Conservation (phyloP, 1,140 invertebrate species). For the Caerostris extrusa region DNA sequence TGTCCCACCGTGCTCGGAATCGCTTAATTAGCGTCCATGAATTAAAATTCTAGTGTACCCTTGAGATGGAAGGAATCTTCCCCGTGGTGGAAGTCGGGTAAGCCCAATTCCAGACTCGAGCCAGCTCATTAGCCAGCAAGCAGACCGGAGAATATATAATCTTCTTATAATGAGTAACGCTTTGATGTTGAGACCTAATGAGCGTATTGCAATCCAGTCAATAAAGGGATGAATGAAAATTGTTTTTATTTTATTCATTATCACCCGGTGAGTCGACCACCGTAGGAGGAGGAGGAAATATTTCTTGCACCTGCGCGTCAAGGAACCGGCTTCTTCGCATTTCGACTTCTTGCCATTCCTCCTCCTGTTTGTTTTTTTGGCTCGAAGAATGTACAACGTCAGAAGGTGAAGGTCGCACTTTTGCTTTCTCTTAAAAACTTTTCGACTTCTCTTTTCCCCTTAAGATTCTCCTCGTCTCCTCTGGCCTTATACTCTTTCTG, state of each 20-base stretch:
- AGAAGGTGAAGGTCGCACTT: conserved; percentile 74
- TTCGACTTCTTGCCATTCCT: neutral
- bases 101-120: neutral
- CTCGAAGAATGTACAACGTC: conserved; percentile 60
- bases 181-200: neutral
- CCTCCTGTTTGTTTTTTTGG: conserved; percentile 8
- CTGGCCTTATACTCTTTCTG: neutral
- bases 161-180: neutral
- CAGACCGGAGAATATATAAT: neutral
- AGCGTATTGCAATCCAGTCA: neutral
- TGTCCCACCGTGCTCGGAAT: neutral
- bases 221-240: conserved; percentile 2
- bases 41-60: neutral
- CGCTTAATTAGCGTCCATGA: conserved; percentile 8
- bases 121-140: neutral
- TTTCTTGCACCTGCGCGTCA: conserved; percentile 55
- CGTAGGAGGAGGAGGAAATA: conserved; percentile 52
- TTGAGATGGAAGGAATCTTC: neutral
- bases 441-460: conserved; percentile 8
- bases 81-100: conserved; percentile 1
- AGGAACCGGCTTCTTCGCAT: conserved; percentile 20
- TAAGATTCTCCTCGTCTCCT: neutral
- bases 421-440: conserved; percentile 58
- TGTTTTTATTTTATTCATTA: neutral
- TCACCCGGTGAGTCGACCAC: neutral